Evolutionary conservation across 2,797 vertebrate species (phyloP), one percentile per base, ranked within the genome.

Genomic region (Pseudopleuronectes americanus): DNA sequence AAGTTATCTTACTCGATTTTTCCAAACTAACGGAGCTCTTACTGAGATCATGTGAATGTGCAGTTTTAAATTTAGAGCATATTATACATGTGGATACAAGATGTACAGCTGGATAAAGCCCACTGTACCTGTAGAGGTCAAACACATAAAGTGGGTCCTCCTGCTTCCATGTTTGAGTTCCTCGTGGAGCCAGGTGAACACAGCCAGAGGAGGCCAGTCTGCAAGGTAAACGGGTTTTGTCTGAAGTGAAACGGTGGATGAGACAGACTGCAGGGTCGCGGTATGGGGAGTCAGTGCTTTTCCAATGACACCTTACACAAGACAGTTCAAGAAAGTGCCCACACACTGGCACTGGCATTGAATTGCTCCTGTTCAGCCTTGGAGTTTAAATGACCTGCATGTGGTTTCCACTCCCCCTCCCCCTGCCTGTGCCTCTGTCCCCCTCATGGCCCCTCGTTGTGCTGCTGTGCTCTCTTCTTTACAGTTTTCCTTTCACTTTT

Each of bases 351-450:
- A 59, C 91, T 88, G 90, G 89, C 90, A 93, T 92, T 93, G 92
- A 93, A 92, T 84, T 91, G 83, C 82, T 88, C 87, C 90, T 87
- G 81, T 93, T 95, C 94, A 96, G 95, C 92, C 94, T 95, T 96
- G 93, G 93, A 89, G 94, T 96, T 95, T 95, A 95, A 96, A 95
- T 95, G 88, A 90, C 92, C 87, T 95, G 95, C 95, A 96, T 96
- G 96, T 72, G 71, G 84, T 92, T 92, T 91, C 88, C 87, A 83
- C 88, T 85, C 92, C 89, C 90, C 92, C 47, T 21, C 17, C 89
- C 91, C 92, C 74, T 89, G 91, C 89, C 80, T 91, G 90, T 91
- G 90, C 90, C 89, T 84, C 77, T 89, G 87, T 90, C 89, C 89
- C 79, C 84, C 88, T 94, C 89, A 93, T 94, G 88, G 90, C 90